phyloP scores from a whole-genome alignment of 1,140 invertebrate genomes.

The Drosophila pachea region DNA sequence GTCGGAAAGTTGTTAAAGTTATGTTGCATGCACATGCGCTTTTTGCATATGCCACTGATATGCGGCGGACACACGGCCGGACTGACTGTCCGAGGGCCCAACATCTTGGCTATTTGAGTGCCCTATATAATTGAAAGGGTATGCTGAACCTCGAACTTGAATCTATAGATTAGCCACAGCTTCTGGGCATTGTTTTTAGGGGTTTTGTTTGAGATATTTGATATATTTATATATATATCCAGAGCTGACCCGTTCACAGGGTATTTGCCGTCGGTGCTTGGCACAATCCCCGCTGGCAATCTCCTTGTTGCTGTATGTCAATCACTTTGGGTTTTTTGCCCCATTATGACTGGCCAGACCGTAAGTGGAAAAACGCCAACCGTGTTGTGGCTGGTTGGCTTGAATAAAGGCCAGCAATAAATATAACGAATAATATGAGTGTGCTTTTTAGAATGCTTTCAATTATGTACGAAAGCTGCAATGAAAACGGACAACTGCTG shows the following conservation, averaged over 20 bases:
- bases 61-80: constrained; percentile 44
- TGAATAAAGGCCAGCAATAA: constrained; percentile 44
- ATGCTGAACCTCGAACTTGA: no score
- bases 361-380: constrained; percentile 33
- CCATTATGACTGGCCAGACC: constrained; percentile 3
- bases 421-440: constrained; percentile 48
- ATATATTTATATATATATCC: no score
- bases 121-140: no score
- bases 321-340: background rate
- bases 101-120: background rate
- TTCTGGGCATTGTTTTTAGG: no score
- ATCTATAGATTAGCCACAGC: no score
- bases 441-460: constrained; percentile 45
- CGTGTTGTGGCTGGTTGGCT: constrained; percentile 30
- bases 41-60: constrained; percentile 57
- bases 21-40: constrained; percentile 42
- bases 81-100: no score
- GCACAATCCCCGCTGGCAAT: no score
- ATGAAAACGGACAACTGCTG: constrained; percentile 66
- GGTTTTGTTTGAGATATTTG: no score
- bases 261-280: no score
- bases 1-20: constrained; percentile 49
- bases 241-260: no score
- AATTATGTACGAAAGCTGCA: constrained; percentile 68
- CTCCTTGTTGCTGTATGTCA: background rate